Percentiles rank a stretch among this genome's conserved stretches.
Evolutionary conservation across 2,113 vertebrate species (phyloP).

Genomic region (Rhabdomys dilectus): DNA sequence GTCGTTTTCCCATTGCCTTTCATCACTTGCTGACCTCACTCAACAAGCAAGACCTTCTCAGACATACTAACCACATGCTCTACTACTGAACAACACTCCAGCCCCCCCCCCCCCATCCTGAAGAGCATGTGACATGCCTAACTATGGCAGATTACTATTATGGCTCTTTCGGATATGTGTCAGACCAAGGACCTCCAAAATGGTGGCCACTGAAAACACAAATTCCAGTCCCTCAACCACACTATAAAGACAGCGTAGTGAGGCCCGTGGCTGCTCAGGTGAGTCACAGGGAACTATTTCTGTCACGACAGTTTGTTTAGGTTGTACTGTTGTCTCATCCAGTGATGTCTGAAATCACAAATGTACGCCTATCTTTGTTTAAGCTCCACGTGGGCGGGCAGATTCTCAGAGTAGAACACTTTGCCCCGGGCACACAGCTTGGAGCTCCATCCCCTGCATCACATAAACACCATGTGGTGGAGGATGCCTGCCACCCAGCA

Average conservation of each 20-base stretch:
- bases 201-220: rapidly evolving
- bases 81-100: not conserved
- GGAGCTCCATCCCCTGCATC: not conserved
- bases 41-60: not conserved
- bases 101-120: rapidly evolving
- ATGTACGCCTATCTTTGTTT: not conserved
- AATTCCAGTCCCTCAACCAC: no score
- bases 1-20: no score
- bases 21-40: not conserved
- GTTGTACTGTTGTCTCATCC: not conserved
- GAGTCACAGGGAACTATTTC: no score
- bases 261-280: not conserved
- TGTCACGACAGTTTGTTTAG: not conserved
- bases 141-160: not conserved
- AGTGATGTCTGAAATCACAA: not conserved
- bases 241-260: no score
- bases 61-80: not conserved
- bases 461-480: not conserved
- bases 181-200: not conserved
- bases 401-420: not conserved
- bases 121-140: not conserved
- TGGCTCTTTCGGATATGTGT: rapidly evolving
- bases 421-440: not conserved
- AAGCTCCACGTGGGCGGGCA: not conserved
- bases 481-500: not conserved